phyloP scores from a whole-genome alignment of 2,797 vertebrate genomes.

The Ptychobarbus kaznakovi region DNA sequence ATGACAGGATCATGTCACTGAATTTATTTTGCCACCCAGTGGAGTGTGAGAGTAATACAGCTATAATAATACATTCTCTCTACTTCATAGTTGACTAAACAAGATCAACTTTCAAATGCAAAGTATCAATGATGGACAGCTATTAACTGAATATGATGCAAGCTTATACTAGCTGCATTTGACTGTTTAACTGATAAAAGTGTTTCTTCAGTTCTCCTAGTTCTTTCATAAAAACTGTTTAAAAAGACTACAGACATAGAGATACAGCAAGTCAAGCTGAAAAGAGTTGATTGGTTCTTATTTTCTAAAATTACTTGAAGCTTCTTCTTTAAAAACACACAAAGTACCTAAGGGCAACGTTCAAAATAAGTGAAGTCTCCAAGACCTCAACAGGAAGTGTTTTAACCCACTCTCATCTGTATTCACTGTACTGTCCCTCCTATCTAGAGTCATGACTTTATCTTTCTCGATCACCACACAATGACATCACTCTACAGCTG shows the following conservation, averaged over 20 bases:
- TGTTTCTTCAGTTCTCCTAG: not conserved
- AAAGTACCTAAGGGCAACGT: not conserved
- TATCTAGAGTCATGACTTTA: not conserved
- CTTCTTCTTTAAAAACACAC: not conserved
- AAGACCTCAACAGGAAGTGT: not conserved
- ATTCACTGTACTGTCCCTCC: not conserved
- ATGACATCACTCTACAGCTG: not conserved
- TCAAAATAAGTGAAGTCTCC: not conserved
- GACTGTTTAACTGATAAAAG: not conserved
- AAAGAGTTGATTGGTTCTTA: not conserved
- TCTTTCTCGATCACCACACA: not conserved
- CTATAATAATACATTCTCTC: not conserved
- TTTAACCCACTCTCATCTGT: not conserved
- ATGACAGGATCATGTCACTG: not conserved
- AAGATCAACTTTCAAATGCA: not conserved
- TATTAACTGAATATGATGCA: not conserved
- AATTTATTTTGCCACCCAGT: conserved; percentile 8
- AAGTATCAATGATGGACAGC: not conserved
- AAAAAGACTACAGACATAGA: not conserved
- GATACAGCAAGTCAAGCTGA: not conserved
- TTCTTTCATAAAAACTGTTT: not conserved
- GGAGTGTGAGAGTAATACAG: not conserved
- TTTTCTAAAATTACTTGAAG: not conserved
- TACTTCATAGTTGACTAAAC: not conserved
- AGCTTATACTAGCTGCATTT: not conserved